Evolutionary conservation across 2,888 invertebrate genomes (phyloP).

Genomic region (Pseudoips prasinana): DNA sequence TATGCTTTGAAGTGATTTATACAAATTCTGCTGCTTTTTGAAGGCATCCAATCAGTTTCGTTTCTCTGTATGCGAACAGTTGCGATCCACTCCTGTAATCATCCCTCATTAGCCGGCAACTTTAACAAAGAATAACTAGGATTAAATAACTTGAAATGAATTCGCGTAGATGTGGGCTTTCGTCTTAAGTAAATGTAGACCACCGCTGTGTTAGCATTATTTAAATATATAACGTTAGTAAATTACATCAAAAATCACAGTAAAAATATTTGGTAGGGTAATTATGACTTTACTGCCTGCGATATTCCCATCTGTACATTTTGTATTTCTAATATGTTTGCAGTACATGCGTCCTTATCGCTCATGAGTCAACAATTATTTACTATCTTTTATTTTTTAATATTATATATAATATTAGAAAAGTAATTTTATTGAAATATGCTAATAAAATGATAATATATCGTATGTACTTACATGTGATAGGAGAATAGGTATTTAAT

Average conservation of each 20-base stretch:
- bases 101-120: conserved; percentile 18
- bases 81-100: conserved; percentile 12
- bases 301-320: neutral
- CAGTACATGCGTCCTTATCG: neutral
- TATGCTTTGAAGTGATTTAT: conserved; percentile 17
- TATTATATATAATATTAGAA: neutral
- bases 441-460: neutral
- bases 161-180: neutral
- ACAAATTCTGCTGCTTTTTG: conserved; percentile 21
- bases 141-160: neutral
- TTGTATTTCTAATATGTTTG: neutral
- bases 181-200: neutral
- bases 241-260: neutral
- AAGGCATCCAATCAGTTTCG: conserved; percentile 20
- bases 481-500: conserved; percentile 1
- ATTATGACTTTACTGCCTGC: neutral
- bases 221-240: neutral
- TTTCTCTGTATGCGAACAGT: conserved; percentile 19
- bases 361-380: neutral
- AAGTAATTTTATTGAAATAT: neutral
- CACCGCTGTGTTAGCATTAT: neutral
- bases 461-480: neutral
- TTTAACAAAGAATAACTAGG: neutral
- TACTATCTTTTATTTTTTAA: neutral
- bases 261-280: neutral